Percentiles rank a stretch among this genome's conserved stretches.
Evolutionary conservation across 2,888 invertebrate genomes (phyloP).

Genomic region (Platycnemis pennipes): DNA sequence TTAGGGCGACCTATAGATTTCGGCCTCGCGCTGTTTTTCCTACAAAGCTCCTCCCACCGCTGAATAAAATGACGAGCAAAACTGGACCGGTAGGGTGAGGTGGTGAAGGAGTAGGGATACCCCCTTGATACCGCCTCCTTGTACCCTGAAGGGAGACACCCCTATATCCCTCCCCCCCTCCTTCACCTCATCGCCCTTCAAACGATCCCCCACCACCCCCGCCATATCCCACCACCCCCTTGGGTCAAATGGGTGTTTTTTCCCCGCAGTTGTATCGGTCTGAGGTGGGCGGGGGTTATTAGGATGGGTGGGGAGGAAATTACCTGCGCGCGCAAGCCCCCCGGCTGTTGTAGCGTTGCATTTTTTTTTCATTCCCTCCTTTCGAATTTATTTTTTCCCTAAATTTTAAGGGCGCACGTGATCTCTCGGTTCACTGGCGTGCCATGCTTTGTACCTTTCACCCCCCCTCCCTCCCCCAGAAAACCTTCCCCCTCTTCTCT

Average conservation of each 20-base stretch:
- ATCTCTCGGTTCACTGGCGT: slow-evolving; percentile 50
- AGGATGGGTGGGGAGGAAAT: background rate
- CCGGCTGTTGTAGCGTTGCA: background rate
- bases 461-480: background rate
- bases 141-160: no score
- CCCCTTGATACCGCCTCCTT: background rate
- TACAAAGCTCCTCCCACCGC: slow-evolving; percentile 33
- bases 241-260: background rate
- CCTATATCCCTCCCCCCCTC: background rate
- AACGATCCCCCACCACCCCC: background rate
- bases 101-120: background rate
- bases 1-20: slow-evolving; percentile 53
- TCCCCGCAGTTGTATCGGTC: background rate
- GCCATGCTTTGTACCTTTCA: background rate
- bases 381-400: background rate
- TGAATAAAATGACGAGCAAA: slow-evolving; percentile 2
- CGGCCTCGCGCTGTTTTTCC: background rate
- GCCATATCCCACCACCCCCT: background rate
- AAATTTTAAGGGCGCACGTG: slow-evolving; percentile 53
- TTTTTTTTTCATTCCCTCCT: slow-evolving; percentile 19
- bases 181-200: background rate
- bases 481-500: background rate
- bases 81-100: background rate
- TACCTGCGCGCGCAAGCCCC: slow-evolving; percentile 56
- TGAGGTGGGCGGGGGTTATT: background rate